Percentiles rank a stretch among this genome's conserved stretches.
Evolutionary conservation across 2,113 vertebrate genomes (phyloP).

Genomic region (Hippocampus mohnikei): DNA sequence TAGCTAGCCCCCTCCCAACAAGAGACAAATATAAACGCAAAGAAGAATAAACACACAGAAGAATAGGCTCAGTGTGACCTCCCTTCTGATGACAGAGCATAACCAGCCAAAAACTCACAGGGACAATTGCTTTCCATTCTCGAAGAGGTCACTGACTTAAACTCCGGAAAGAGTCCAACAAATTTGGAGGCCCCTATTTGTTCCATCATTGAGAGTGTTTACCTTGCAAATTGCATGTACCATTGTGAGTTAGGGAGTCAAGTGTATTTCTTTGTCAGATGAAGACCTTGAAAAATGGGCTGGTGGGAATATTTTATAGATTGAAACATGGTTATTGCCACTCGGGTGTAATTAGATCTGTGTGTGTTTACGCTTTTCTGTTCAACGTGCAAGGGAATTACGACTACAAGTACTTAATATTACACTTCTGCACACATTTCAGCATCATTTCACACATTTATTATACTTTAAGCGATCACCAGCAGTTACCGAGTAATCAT

Average conservation of each 20-base stretch:
- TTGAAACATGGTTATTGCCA: slow-evolving; percentile 39
- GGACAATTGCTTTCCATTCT: slow-evolving; percentile 44
- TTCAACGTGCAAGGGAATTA: no score
- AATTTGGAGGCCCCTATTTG: slow-evolving; percentile 11
- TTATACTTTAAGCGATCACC: no score
- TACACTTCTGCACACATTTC: no score
- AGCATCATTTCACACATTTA: no score
- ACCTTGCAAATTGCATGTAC: slow-evolving; percentile 57
- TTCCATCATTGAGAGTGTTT: slow-evolving; percentile 66
- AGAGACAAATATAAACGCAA: slow-evolving; percentile 57
- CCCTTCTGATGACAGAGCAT: neutral
- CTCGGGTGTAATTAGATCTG: no score
- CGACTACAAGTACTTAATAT: no score
- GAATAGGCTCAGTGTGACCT: slow-evolving; percentile 37
- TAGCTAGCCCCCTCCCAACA: slow-evolving; percentile 36
- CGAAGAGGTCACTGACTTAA: slow-evolving; percentile 46
- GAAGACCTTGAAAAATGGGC: slow-evolving; percentile 54
- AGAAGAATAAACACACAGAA: slow-evolving; percentile 20
- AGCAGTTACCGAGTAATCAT: no score
- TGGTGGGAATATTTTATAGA: slow-evolving; percentile 53
- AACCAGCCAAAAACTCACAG: slow-evolving; percentile 27
- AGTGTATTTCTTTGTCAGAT: slow-evolving; percentile 26
- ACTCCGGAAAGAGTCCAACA: slow-evolving; percentile 31
- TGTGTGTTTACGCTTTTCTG: no score
- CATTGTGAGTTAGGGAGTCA: slow-evolving; percentile 35